These are phyloP conservation scores for Chaetodon auriga DNA, from an alignment of 2,113 vertebrate species.

Conservation along the genomic window DNA sequence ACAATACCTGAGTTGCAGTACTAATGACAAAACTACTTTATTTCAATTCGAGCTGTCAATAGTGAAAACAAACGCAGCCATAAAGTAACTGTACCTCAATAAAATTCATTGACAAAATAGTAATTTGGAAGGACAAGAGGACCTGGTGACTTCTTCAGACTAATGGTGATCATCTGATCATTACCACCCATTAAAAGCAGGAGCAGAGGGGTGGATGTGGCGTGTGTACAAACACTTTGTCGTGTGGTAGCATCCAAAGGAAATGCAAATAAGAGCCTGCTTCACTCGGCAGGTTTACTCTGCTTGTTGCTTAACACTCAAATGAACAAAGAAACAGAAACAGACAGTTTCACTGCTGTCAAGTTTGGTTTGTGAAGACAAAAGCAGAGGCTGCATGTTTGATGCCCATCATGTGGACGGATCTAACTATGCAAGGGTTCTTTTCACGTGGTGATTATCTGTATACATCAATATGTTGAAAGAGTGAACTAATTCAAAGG, in stretches of 20 bases:
- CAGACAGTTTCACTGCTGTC: not conserved
- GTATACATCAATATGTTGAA: not conserved
- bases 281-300: not conserved
- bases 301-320: not conserved
- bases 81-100: not conserved
- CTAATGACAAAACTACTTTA: too few relatives aligned
- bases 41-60: too few relatives aligned
- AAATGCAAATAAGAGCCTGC: not conserved
- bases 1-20: too few relatives aligned
- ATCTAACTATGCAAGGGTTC: not conserved
- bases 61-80: not conserved
- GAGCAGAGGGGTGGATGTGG: not conserved
- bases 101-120: too few relatives aligned
- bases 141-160: too few relatives aligned
- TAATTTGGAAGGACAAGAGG: too few relatives aligned
- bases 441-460: constrained; percentile 6
- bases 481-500: constrained; percentile 14
- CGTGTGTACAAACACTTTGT: not conserved
- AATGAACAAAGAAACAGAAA: not conserved
- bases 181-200: too few relatives aligned
- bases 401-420: constrained; percentile 1
- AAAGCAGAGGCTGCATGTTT: constrained; percentile 1
- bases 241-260: not conserved
- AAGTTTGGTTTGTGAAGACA: not conserved
- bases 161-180: too few relatives aligned